phyloP scores from a whole-genome alignment of 2,888 invertebrate species.

The Dynastes tityus region DNA sequence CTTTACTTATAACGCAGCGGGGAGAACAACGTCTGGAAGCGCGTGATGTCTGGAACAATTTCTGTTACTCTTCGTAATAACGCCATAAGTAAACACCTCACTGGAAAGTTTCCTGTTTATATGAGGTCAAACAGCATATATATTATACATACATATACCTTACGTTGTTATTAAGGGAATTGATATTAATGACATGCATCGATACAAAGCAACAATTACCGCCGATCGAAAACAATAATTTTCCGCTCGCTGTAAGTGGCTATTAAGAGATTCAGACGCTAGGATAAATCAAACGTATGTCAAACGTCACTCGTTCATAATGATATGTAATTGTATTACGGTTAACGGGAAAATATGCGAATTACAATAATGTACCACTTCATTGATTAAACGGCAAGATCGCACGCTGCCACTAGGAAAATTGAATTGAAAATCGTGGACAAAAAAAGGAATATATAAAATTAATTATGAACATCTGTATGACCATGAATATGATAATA shows the following conservation, averaged over 20 bases:
- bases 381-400: constrained; percentile 21
- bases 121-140: too few species aligned
- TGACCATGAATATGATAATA: not conserved
- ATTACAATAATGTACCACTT: constrained; percentile 31
- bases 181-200: constrained; percentile 15
- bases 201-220: constrained; percentile 27
- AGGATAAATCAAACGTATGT: constrained; percentile 33
- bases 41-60: too few species aligned
- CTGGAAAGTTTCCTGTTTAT: too few species aligned
- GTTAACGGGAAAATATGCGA: constrained; percentile 34
- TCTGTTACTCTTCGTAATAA: too few species aligned
- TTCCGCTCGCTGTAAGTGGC: constrained; percentile 19
- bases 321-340: constrained; percentile 39
- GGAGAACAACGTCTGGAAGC: too few species aligned
- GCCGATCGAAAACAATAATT: constrained; percentile 28
- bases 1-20: too few species aligned
- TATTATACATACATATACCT: too few species aligned
- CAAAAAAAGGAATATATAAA: constrained; percentile 10
- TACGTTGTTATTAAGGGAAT: not conserved
- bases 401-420: constrained; percentile 18
- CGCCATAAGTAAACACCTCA: too few species aligned
- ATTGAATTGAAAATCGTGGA: constrained; percentile 22
- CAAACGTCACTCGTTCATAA: constrained; percentile 29
- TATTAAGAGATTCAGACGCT: constrained; percentile 24
- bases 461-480: constrained; percentile 27